Percentiles rank a stretch among this genome's conserved stretches.
Conservation (phyloP, 2,797 vertebrate species). For the Periophthalmus magnuspinnatus region DNA sequence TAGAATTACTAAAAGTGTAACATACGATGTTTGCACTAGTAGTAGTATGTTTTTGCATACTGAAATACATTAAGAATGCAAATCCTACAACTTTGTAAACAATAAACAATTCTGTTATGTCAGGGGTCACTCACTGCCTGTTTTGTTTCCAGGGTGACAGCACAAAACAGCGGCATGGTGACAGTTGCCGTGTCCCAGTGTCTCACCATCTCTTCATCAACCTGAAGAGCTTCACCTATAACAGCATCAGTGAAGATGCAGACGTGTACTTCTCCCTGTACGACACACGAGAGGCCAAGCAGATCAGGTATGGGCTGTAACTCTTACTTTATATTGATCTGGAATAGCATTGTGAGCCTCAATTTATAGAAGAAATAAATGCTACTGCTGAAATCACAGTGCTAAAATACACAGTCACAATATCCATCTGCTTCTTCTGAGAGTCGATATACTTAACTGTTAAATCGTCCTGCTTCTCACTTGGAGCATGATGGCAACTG, state of each 20-base stretch:
- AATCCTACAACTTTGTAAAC: not conserved
- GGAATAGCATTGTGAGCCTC: too few species aligned
- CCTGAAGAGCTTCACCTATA: slow-evolving; percentile 98
- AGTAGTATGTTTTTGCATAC: not conserved
- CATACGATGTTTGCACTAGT: too few species aligned
- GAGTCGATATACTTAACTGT: not conserved
- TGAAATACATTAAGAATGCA: not conserved
- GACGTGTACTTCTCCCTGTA: slow-evolving; percentile 97
- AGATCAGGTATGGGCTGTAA: slow-evolving; percentile 86
- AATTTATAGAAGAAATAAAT: not conserved
- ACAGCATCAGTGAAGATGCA: slow-evolving; percentile 96
- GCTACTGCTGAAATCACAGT: not conserved
- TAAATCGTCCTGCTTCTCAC: too few species aligned
- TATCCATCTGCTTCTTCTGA: not conserved
- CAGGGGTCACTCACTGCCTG: slow-evolving; percentile 45
- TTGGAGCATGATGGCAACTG: not conserved
- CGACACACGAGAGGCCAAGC: slow-evolving; percentile 93
- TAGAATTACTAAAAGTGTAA: too few species aligned
- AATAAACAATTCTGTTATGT: slow-evolving; percentile 20
- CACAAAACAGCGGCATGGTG: slow-evolving; percentile 89
- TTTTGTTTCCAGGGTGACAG: slow-evolving; percentile 84
- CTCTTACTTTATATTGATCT: not conserved
- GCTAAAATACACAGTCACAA: not conserved
- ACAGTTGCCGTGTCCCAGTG: slow-evolving; percentile 90
- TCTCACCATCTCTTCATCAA: slow-evolving; percentile 98